A percentile compares a stretch with the other conserved stretches of the same genome.
Conservation (phyloP, 2,797 vertebrate species). For the Gorsachius magnificus region DNA sequence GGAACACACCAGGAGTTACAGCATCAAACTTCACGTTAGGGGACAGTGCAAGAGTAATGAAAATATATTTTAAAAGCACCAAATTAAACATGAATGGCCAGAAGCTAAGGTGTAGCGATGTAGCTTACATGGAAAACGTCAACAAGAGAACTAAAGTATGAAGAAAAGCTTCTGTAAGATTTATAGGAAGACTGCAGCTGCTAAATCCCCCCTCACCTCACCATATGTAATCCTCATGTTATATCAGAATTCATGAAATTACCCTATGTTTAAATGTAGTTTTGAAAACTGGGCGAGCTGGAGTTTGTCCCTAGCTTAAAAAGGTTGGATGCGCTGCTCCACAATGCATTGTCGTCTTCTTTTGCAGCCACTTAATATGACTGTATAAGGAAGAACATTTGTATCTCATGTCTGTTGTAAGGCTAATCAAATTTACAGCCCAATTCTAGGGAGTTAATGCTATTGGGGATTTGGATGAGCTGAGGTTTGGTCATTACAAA, state of each 20-base stretch:
- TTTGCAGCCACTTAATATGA: slow-evolving; percentile 19
- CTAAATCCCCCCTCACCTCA: background rate
- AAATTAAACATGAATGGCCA: background rate
- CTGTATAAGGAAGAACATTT: slow-evolving; percentile 39
- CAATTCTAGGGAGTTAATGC: slow-evolving; percentile 40
- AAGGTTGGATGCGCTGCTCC: background rate
- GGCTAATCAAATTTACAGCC: slow-evolving; percentile 59
- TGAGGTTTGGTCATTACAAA: slow-evolving; percentile 44
- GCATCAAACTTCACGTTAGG: background rate
- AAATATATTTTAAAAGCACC: background rate
- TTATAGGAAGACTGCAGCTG: background rate
- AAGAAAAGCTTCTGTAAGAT: background rate
- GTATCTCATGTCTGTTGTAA: slow-evolving; percentile 29
- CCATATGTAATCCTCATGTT: background rate
- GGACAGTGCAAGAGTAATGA: background rate
- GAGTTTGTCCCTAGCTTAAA: background rate
- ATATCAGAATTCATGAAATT: background rate
- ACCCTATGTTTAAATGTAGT: background rate
- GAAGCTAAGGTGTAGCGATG: background rate
- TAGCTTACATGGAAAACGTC: background rate
- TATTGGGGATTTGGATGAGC: slow-evolving; percentile 55
- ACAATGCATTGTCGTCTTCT: slow-evolving; percentile 1
- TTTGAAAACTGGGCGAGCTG: background rate
- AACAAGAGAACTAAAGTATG: background rate
- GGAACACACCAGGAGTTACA: background rate